Evolutionary conservation across 2,113 vertebrate genomes (phyloP).

Genomic region (Pao palembangensis): DNA sequence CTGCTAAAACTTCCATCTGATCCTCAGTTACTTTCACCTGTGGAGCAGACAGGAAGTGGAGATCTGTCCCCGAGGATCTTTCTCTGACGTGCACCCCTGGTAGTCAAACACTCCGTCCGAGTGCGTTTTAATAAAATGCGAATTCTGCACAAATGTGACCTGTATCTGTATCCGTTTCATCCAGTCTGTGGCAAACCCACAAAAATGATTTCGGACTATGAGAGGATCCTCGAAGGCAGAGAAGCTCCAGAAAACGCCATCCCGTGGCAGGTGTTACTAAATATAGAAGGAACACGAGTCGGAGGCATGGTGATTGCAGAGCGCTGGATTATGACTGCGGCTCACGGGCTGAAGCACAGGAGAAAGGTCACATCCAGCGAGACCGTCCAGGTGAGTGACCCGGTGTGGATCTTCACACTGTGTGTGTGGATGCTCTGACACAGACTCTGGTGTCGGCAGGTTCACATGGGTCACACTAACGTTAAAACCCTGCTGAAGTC

Average conservation of each 20-base stretch:
- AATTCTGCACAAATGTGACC: too few relatives aligned
- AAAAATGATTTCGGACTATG: fast-evolving
- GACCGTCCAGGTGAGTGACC: conserved; percentile 16
- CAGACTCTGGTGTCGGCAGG: conserved; percentile 27
- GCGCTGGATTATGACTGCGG: conserved; percentile 70
- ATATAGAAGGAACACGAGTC: fast-evolving
- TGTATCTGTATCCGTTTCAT: not conserved
- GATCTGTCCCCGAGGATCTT: not conserved
- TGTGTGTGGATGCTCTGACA: too few relatives aligned
- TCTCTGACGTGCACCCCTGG: conserved; percentile 19
- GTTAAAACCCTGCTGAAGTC: fast-evolving
- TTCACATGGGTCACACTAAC: conserved; percentile 44
- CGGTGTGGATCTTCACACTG: too few relatives aligned
- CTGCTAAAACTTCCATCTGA: not conserved
- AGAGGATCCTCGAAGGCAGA: conserved; percentile 56
- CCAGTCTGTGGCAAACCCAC: conserved; percentile 64
- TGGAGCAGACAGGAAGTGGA: conserved; percentile 28
- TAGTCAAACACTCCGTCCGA: not conserved
- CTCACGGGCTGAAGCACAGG: not conserved
- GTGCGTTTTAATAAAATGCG: too few relatives aligned
- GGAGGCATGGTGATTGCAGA: conserved; percentile 68
- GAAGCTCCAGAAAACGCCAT: conserved; percentile 24
- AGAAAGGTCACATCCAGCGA: fast-evolving
- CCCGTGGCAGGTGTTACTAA: conserved; percentile 71
- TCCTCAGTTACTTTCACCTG: conserved; percentile 15